A percentile compares a stretch with the other conserved stretches of the same genome.
Evolutionary conservation across 2,113 vertebrate genomes (phyloP).

Genomic region (Chitala chitala): DNA sequence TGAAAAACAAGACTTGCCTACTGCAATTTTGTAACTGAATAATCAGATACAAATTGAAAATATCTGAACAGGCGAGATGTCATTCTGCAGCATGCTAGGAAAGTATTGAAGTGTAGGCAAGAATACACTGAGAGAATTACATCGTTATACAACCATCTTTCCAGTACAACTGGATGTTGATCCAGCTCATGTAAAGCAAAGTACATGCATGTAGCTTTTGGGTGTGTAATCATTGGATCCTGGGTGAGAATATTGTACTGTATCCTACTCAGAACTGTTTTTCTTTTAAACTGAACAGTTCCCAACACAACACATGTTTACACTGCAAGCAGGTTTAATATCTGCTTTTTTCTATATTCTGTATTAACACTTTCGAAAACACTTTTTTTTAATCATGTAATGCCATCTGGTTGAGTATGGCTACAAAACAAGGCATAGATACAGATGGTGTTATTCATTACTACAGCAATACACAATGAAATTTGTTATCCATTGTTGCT

Average conservation of each 20-base stretch:
- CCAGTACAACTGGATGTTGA: not conserved
- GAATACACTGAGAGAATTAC: not conserved
- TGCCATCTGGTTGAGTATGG: conserved; percentile 17
- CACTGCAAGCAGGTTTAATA: not conserved
- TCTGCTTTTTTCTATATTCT: not conserved
- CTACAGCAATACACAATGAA: conserved; percentile 15
- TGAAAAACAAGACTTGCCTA: too few species aligned
- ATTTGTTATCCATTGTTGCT: conserved; percentile 27
- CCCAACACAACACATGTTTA: conserved; percentile 16
- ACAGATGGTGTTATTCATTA: conserved; percentile 55
- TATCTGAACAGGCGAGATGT: too few species aligned
- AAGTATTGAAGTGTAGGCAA: not conserved
- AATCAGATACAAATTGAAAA: too few species aligned
- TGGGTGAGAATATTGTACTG: too few species aligned
- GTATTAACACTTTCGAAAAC: conserved; percentile 10
- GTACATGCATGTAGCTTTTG: not conserved
- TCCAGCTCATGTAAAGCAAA: not conserved
- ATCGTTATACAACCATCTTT: not conserved
- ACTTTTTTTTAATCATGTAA: not conserved
- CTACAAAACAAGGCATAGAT: conserved; percentile 22
- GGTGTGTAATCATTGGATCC: too few species aligned
- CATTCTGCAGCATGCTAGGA: too few species aligned
- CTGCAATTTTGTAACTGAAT: too few species aligned
- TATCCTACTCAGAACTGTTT: not conserved
- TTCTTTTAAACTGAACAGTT: not conserved